Base-by-base conservation (phyloP, 2,113 vertebrate genomes). In the Rhodinocichla rosea region DNA sequence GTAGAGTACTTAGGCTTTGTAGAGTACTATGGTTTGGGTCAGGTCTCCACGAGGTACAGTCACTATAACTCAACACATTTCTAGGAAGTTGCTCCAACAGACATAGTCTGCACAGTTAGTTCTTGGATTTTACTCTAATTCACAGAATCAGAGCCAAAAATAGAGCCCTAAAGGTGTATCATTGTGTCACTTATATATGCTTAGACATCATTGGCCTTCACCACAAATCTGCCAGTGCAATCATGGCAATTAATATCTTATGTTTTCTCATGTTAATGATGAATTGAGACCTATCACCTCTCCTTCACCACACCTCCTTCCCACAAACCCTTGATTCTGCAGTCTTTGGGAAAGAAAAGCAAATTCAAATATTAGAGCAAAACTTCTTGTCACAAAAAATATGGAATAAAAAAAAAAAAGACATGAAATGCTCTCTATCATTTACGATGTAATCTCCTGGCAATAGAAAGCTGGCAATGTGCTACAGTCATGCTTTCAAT, bases 401-500 rank as follows among this genome's bases (percentile, higher is more conserved):
- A 79, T 21, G 35, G 53, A 91, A 93, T 90, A 13, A 62, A 78
- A 91, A 94, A 92, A 90, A 92, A 91, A 87, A 90, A 73, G 10
- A 63, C 84, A 62, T 68, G 11, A 96, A 97, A 83, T 94, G 76
- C 78, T 94, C 53, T 69, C 19, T 91, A 92, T 95, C 94, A 80
- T 95, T 97, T 96, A 94, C 94, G 60, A 96, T 96, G 87, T 92
- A 94, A 96, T 97, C 93, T 97, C 93, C 77, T 97, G 95, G 90
- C 94, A 97, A 92, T 91, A 97, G 94, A 85, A 95, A 91, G 57
- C 86, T 86, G 90, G 94, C 80, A 95, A 76, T 83, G 56, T 92
- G 80, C 78, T 95, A 60, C 87, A 94, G 84, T 95, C 85, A 92
- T 98, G 97, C 89, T 97, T 98, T 97, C 95, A 97, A 97, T 98